Base-by-base conservation (phyloP, 2,888 invertebrate species). In the Ormyrus pomaceus region DNA sequence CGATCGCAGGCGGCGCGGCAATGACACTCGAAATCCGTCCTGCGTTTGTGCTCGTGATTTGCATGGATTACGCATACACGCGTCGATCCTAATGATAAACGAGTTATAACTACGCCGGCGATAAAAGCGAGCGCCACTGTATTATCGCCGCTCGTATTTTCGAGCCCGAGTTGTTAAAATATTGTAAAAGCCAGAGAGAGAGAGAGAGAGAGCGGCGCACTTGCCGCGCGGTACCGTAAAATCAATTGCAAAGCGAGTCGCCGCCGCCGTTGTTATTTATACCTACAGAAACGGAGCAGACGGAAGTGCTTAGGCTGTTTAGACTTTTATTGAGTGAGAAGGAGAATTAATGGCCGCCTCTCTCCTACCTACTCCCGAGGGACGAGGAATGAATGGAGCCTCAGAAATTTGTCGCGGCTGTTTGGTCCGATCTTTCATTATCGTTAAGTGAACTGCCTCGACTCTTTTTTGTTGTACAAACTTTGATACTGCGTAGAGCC, bases 261-360 rank as follows among this genome's bases (percentile, higher is more conserved):
- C 19, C 19, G 19, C 19, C 19, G 19, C 19, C 19, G 19, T 2
- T 19, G 19, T 19, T 19, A 19, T 19, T 19, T 19, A 19, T 19
- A 19, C 19, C 19, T 19, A 19, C 19, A 19, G 19, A 19, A 19
- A 19, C 19, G 19, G 19, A 55, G 19, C 55, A 61, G 66, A 66
- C 55, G 61, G 66, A 73, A 68, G 62, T 74, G 69, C 73, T 79
- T 79, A 71, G 70, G n/a, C 74, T 76, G 76, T 80, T 79, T 80
- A 76, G 76, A 71, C 72, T 80, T 80, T 80, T 80, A 80, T 76
- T 51, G 80, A 76, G 71, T 46, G 65, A 62, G 66, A 80, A 71
- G 51, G 74, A 74, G 75, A 76, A 80, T 76, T 66, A 72, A 80
- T 72, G 70, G 50, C 58, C 46, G 45, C 50, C 65, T 61, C 58